Evolutionary conservation across 2,888 invertebrate genomes (phyloP), one percentile per base, ranked within the genome.

Genomic region (Ellobium chinense): DNA sequence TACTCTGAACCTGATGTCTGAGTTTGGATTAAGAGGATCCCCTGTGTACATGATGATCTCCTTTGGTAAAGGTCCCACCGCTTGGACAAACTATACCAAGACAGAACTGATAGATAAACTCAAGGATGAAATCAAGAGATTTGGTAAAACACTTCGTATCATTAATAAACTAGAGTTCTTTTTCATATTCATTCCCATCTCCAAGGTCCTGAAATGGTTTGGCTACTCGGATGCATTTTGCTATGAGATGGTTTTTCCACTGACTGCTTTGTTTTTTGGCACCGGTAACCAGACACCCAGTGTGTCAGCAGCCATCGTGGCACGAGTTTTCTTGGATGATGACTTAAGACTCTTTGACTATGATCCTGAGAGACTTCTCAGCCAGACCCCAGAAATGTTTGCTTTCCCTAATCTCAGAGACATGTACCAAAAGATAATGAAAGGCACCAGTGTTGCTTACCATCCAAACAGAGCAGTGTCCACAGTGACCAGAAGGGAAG

Each of bases 181-280:
- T 54, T 90, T 88, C 70, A 86, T 89, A 29, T 89, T 89, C 68
- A 70, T 89, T 5, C 89, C 90, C 2, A 90, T 90, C 58, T 82
- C 84, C 5, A 86, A 85, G 75, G 88, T 89, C 1, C 78, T 89
- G 29, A 85, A 84, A 56, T 87, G 86, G 85, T 87, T 88, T 78
- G 85, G 87, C 12, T 88, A 87, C 70, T 89, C 90, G 29, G 87
- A 88, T n/a, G 86, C 85, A n/a, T 89, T 90, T 66, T 84, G 87
- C 66, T 85, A 89, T 65, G 79, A 86, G 24, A 90, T 89, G 89
- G 89, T 90, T 1, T 88, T 87, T 37, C 90, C 90, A 1, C 80
- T 90, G 27, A 88, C 88, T 34, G 89, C 90, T 1, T 72, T 90
- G n/a, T 90, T 90, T 78, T 89, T 89, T 82, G 90, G 89, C 7